Percentiles rank a stretch among this genome's conserved stretches.
phyloP scores from a whole-genome alignment of 2,888 invertebrate species.

The Rhodophaea formosa region DNA sequence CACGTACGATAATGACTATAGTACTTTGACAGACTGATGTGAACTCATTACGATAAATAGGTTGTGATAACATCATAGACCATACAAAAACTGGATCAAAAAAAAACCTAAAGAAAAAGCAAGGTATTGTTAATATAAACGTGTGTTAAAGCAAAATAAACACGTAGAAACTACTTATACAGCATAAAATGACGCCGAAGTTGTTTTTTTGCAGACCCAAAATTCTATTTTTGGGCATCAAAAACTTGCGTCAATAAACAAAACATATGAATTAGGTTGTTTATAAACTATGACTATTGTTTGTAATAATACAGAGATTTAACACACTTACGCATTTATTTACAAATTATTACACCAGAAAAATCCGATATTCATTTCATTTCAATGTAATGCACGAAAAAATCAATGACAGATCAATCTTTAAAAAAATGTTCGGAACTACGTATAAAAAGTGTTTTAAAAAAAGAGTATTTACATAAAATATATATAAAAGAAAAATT shows the following conservation, averaged over 20 bases:
- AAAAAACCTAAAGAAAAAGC: too few relatives aligned
- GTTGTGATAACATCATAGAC: too few relatives aligned
- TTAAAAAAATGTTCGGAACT: conserved; percentile 18
- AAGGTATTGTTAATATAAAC: too few relatives aligned
- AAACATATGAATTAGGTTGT: neutral
- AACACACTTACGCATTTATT: conserved; percentile 26
- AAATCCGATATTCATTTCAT: conserved; percentile 8
- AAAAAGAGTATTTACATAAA: neutral
- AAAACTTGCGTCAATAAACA: conserved; percentile 20
- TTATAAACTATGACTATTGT: neutral
- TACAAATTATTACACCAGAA: conserved; percentile 32
- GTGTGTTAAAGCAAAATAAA: neutral
- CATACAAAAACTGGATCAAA: too few relatives aligned
- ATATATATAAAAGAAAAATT: neutral
- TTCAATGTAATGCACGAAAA: conserved; percentile 5
- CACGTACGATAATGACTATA: too few relatives aligned
- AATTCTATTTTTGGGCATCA: conserved; percentile 25
- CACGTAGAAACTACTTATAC: neutral
- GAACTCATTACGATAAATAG: too few relatives aligned
- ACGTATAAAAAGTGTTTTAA: neutral
- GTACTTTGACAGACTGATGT: too few relatives aligned
- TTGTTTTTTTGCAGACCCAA: neutral
- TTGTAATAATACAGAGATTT: neutral
- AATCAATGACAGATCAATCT: conserved; percentile 21
- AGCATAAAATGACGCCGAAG: neutral